Evolutionary conservation across 2,888 invertebrate species (phyloP).

Genomic region (Noctua janthe): DNA sequence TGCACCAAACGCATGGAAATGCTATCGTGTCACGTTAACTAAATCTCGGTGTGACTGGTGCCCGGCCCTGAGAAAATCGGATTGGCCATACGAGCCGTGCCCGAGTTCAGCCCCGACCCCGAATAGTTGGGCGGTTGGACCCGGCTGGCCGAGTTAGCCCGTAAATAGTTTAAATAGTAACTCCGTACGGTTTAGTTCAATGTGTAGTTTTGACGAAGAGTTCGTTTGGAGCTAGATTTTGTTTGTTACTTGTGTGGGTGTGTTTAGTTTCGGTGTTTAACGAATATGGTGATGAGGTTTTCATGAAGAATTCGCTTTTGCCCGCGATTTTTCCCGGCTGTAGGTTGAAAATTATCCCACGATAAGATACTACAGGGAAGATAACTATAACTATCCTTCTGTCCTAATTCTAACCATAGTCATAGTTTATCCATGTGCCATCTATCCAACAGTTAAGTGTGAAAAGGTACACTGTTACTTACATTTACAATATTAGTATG

Average conservation of each 20-base stretch:
- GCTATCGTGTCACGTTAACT: slow-evolving; percentile 61
- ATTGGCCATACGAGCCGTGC: slow-evolving; percentile 63
- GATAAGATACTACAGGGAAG: not conserved
- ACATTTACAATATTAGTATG: not conserved
- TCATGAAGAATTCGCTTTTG: not conserved
- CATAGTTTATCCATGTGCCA: not conserved
- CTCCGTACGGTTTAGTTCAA: slow-evolving; percentile 50
- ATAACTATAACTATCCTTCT: not conserved
- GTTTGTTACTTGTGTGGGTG: slow-evolving; percentile 15
- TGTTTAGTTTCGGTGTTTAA: slow-evolving; percentile 9
- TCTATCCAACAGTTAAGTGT: not conserved
- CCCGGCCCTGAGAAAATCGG: slow-evolving; percentile 70
- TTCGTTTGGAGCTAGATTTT: slow-evolving; percentile 39
- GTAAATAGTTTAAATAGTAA: slow-evolving; percentile 69
- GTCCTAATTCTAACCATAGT: not conserved
- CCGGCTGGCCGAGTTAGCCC: slow-evolving; percentile 50
- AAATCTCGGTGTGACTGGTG: slow-evolving; percentile 67
- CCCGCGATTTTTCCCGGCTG: not conserved
- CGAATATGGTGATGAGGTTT: not conserved
- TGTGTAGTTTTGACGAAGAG: slow-evolving; percentile 31
- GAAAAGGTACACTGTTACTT: not conserved
- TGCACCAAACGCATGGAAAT: slow-evolving; percentile 42
- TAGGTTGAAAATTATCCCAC: not conserved
- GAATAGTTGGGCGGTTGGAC: slow-evolving; percentile 60
- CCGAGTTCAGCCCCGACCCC: slow-evolving; percentile 62